These are phyloP conservation scores for Polypedilum pembai DNA, from an alignment of 1,140 invertebrate genomes.

Conservation along the genomic window DNA sequence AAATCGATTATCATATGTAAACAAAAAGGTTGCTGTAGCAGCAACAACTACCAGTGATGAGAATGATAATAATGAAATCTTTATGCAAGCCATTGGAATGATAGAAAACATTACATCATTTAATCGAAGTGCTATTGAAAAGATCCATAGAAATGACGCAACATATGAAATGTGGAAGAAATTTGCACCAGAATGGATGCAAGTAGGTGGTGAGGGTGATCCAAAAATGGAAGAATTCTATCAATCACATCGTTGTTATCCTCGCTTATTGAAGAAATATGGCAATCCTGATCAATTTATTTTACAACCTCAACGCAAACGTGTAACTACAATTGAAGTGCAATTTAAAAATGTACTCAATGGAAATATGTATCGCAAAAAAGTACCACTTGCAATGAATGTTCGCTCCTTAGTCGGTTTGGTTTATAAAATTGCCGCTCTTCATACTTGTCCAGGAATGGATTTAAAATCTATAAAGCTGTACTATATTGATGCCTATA, in stretches of 20 bases:
- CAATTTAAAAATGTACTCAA: slow-evolving; percentile 44
- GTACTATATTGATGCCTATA: slow-evolving; percentile 48
- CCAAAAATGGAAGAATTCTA: slow-evolving; percentile 52
- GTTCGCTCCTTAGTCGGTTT: slow-evolving; percentile 63
- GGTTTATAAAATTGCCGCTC: slow-evolving; percentile 35
- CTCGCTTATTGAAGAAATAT: slow-evolving; percentile 50
- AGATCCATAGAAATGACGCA: slow-evolving; percentile 66
- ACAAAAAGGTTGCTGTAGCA: slow-evolving; percentile 61
- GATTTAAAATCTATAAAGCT: slow-evolving; percentile 41
- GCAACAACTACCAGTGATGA: slow-evolving; percentile 44
- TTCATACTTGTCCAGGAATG: slow-evolving; percentile 28
- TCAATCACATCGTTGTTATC: slow-evolving; percentile 65
- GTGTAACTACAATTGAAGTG: slow-evolving; percentile 61
- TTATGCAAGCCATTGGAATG: slow-evolving; percentile 39
- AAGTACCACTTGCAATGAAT: slow-evolving; percentile 67
- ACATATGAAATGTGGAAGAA: slow-evolving; percentile 84
- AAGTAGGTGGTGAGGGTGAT: slow-evolving; percentile 45
- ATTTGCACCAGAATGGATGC: slow-evolving; percentile 64
- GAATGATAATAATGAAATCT: slow-evolving; percentile 57
- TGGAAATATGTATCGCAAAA: slow-evolving; percentile 56
- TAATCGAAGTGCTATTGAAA: slow-evolving; percentile 59
- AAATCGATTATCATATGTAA: slow-evolving; percentile 60
- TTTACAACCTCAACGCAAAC: slow-evolving; percentile 49
- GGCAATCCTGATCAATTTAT: slow-evolving; percentile 30
- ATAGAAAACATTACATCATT: slow-evolving; percentile 49